Base-by-base conservation (phyloP, 2,797 vertebrate species). In the Muscicapa striata region DNA sequence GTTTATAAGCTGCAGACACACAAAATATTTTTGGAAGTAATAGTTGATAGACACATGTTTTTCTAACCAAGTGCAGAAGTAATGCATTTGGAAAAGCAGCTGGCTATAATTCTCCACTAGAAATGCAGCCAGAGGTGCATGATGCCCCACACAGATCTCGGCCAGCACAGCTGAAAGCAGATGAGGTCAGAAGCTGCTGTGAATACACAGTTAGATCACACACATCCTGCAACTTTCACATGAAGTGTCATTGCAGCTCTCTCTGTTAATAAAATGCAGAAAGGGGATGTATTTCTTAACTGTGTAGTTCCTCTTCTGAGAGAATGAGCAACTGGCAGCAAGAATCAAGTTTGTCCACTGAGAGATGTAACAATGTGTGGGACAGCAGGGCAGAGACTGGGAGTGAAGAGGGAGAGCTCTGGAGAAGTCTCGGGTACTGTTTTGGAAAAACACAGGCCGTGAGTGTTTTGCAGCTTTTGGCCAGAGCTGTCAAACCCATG, bases 341-440 rank as follows among this genome's bases (percentile, higher is more conserved):
- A 78, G 45, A 36, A 36, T 40, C 17, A 43, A 2, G 40, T n/a
- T 16, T 48, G 24, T 24, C n/a, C 3, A 3, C 64, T 57, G 69
- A 30, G 79, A 69, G n/a, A 36, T 0, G 2, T 21, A 64, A 22
- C 27, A 29, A 5, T 0, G 1, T 11, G 61, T 63, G 73, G 55
- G 38, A 73, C 1, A 9, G 16, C 4, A 2, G 6, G 24, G 36
- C 9, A 41, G 34, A 82, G 34, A 1, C 1, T 0, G 0, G 21
- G 40, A 59, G 11, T 1, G 3, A 75, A 32, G 43, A 49, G 49
- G 14, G 16, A n/a, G 24, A 66, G 21, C n/a, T 24, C 27, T 4
- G 1, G 54, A 66, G 70, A 70, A 63, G 54, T 11, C 49, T 74
- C 1, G 0, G 57, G 57, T 24, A 12, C 22, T 67, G 48, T 64